phyloP scores from a whole-genome alignment of 2,797 vertebrate species.

The Gymnothorax javanicus region DNA sequence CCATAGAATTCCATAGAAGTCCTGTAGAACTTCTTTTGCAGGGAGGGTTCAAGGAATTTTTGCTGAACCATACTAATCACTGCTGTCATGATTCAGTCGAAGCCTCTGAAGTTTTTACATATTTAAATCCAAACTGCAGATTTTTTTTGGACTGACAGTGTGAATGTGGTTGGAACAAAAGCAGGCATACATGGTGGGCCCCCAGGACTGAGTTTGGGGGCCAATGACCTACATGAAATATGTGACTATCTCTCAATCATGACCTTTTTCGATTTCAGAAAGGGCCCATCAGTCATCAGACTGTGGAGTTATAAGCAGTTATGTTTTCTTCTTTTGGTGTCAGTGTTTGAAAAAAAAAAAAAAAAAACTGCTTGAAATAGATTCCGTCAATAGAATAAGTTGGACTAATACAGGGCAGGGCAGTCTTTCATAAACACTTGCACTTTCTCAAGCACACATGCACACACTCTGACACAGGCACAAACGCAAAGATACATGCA shows the following conservation, averaged over 20 bases:
- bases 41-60: no score
- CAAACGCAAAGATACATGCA: no score
- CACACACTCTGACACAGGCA: not conserved
- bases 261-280: not conserved
- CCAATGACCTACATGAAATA: not conserved
- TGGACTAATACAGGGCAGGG: not conserved
- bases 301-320: not conserved
- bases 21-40: no score
- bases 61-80: no score
- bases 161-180: no score
- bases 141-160: no score
- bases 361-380: not conserved
- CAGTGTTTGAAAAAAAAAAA: not conserved
- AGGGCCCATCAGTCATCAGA: not conserved
- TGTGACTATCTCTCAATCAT: not conserved
- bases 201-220: no score
- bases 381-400: not conserved
- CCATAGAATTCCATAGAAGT: no score
- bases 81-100: no score
- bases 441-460: not conserved
- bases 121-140: no score
- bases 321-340: not conserved
- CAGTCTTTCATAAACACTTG: not conserved
- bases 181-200: no score
- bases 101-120: no score